These are phyloP conservation scores for Acholoe squamosa DNA, from an alignment of 2,888 invertebrate species.

Conservation along the genomic window DNA sequence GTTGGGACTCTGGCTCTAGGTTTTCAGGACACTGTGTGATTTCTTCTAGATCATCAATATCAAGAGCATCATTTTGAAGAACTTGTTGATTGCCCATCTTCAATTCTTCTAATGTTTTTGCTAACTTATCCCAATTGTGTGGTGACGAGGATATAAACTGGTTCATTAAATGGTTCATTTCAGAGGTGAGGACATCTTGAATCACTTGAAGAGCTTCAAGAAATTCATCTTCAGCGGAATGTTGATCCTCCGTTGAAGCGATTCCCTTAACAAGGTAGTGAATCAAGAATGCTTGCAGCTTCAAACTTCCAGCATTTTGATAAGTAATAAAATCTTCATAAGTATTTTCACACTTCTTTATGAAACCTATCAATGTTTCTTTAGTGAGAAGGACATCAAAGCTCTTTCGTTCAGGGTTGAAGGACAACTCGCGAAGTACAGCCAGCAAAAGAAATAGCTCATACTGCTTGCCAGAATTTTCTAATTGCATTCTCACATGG, in stretches of 20 bases:
- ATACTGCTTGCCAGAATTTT: slow-evolving; percentile 30
- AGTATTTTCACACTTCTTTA: neutral
- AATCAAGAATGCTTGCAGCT: slow-evolving; percentile 32
- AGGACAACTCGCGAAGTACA: neutral
- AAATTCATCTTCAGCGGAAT: neutral
- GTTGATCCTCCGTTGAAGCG: neutral
- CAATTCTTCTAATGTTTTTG: neutral
- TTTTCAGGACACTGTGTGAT: neutral
- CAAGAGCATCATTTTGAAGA: neutral
- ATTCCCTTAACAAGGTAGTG: neutral
- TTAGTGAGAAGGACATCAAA: slow-evolving; percentile 39
- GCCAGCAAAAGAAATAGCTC: slow-evolving; percentile 22
- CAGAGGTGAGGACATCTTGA: slow-evolving; percentile 7
- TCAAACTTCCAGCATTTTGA: slow-evolving; percentile 12
- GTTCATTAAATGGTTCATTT: neutral
- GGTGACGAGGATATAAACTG: neutral
- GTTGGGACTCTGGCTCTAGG: neutral
- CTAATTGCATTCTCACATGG: neutral
- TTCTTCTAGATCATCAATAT: slow-evolving; percentile 23
- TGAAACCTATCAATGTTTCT: neutral
- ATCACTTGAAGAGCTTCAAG: neutral
- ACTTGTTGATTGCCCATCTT: slow-evolving; percentile 16
- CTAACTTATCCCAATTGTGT: slow-evolving; percentile 9
- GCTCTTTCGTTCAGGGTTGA: slow-evolving; percentile 25
- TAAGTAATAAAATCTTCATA: neutral